Conservation (phyloP, 2,113 vertebrate species). For the Todiramphus chloris region DNA sequence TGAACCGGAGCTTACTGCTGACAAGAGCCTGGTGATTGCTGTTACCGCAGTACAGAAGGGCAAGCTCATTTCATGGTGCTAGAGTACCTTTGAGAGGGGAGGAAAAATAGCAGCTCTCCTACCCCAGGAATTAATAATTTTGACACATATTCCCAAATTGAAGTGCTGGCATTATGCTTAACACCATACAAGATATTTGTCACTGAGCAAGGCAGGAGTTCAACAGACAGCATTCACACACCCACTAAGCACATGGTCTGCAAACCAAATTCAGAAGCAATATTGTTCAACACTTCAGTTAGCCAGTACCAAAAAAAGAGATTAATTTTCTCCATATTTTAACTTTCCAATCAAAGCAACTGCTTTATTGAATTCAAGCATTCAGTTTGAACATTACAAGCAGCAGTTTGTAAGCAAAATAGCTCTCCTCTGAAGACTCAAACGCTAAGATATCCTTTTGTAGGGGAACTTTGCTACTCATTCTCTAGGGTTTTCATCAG, state of each 20-base stretch:
- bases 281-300: not conserved
- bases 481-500: not conserved
- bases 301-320: not conserved
- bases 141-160: not conserved
- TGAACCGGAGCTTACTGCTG: not conserved
- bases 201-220: slow-evolving; percentile 11
- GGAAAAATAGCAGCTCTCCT: not conserved
- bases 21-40: not conserved
- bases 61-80: not conserved
- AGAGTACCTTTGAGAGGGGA: not conserved
- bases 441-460: not conserved
- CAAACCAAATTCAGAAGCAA: slow-evolving; percentile 11
- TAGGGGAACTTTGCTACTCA: not conserved
- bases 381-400: not conserved
- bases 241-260: slow-evolving; percentile 44
- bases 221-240: not conserved
- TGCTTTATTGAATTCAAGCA: not conserved
- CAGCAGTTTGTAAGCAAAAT: not conserved
- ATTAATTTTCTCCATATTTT: not conserved
- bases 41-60: not conserved
- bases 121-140: not conserved
- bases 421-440: not conserved
- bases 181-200: not conserved
- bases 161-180: not conserved
- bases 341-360: slow-evolving; percentile 3